phyloP scores from a whole-genome alignment of 2,888 invertebrate genomes.

The Gari tellinella region DNA sequence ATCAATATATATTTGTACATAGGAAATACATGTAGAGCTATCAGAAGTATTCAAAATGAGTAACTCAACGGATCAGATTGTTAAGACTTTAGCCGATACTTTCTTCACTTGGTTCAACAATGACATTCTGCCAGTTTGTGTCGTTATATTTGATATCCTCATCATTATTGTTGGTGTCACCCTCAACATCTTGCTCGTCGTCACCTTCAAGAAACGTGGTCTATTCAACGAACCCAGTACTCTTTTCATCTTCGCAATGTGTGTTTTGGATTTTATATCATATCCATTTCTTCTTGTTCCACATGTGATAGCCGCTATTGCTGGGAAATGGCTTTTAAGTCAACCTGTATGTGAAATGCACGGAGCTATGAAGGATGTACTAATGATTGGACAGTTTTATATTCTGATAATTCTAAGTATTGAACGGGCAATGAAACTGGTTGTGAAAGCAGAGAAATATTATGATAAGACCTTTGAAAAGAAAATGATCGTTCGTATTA shows the following conservation, averaged over 20 bases:
- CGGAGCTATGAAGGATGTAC: conserved; percentile 29
- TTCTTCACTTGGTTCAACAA: conserved; percentile 63
- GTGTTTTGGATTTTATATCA: conserved; percentile 53
- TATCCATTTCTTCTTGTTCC: conserved; percentile 52
- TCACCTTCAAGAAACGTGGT: conserved; percentile 56
- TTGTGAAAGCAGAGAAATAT: conserved; percentile 19
- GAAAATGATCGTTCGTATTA: conserved; percentile 20
- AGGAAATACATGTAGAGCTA: too few relatives aligned
- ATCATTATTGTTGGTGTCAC: conserved; percentile 50
- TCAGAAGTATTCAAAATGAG: background rate
- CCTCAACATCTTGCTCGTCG: conserved; percentile 55
- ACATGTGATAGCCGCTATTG: conserved; percentile 40
- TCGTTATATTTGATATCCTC: conserved; percentile 44
- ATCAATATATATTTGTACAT: too few relatives aligned
- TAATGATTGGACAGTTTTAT: conserved; percentile 45
- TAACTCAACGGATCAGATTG: conserved; percentile 7
- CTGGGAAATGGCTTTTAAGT: conserved; percentile 36
- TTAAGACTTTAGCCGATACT: conserved; percentile 36
- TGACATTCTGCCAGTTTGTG: conserved; percentile 60
- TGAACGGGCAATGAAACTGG: conserved; percentile 55
- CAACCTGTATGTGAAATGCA: conserved; percentile 43
- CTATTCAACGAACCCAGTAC: conserved; percentile 60
- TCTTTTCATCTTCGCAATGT: conserved; percentile 49
- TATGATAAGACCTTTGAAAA: conserved; percentile 50
- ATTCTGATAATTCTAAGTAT: conserved; percentile 48